Evolutionary conservation across 2,888 invertebrate genomes (phyloP), one percentile per base, ranked within the genome.

Genomic region (Actias luna): DNA sequence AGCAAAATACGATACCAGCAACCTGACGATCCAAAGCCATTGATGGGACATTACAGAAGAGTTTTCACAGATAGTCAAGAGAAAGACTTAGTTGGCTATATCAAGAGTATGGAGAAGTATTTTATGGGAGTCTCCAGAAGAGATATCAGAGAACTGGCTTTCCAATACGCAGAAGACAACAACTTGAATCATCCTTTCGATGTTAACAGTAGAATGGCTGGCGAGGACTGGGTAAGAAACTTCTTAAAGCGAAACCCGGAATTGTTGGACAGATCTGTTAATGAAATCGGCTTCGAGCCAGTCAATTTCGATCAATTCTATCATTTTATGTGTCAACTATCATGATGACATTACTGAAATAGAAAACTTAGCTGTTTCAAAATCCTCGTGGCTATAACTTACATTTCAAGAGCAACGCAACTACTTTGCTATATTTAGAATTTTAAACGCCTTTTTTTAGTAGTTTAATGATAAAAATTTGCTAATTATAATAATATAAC

Each of bases 251-350:
- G 93, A 64, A 90, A 93, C 67, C 90, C 92, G 0, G 92, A 92
- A 68, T 77, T 92, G 35, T 74, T 88, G 36, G 85, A 90, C 62
- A 87, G 79, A 69, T 78, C 90, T 7, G 88, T 88, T 42, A 84
- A 80, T 66, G 91, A 92, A 33, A 79, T 76, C 50, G 88, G 88
- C 50, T 70, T 89, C 70, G 91, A 90, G 68, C 91, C 92, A 64
- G 92, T 92, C 58, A 92, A 92, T 78, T 92, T 92, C 64, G 92
- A 92, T 71, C 92, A 92, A 78, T 92, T 92, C 75, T 92, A 92
- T 67, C 92, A 92, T 73, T 92, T 92, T 67, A 92, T 92, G 92
- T 91, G 89, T 74, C 92, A 88, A 76, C 73, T 87, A 65, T 90
- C 91, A 82, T 92, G 90, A 92, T 89, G 78, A 71, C 71, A 74